phyloP scores from a whole-genome alignment of 2,797 vertebrate genomes.

The Pangasius larnaudii region DNA sequence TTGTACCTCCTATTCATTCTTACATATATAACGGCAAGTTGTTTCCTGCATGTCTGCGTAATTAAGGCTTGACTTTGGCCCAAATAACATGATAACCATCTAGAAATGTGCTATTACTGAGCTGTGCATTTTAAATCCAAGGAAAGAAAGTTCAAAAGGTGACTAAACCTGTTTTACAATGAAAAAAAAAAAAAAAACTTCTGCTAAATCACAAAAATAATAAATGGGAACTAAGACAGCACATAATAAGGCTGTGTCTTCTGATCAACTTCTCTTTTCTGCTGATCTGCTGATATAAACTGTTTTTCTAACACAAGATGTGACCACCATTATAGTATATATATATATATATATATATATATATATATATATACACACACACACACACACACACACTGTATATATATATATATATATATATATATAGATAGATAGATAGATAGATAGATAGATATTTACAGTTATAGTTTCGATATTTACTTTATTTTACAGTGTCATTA shows the following conservation, averaged over 20 bases:
- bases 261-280: not conserved
- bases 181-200: not conserved
- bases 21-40: constrained; percentile 1
- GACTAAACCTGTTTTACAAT: not conserved
- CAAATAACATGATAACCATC: constrained; percentile 1
- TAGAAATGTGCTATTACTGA: constrained; percentile 15
- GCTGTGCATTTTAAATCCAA: not conserved
- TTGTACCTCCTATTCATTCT: not conserved
- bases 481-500: not conserved
- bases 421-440: too few species aligned
- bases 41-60: constrained; percentile 8
- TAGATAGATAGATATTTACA: not conserved
- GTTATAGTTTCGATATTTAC: not conserved
- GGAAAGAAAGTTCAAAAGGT: constrained; percentile 20
- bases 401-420: too few species aligned
- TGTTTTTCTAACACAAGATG: not conserved
- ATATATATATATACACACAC: too few species aligned
- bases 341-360: too few species aligned
- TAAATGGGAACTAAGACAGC: not conserved
- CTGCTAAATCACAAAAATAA: not conserved
- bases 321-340: not conserved
- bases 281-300: not conserved
- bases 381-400: too few species aligned
- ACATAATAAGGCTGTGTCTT: not conserved
- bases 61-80: constrained; percentile 26